Evolutionary conservation across 2,113 vertebrate species (phyloP).

Genomic region (Menidia beryllina): DNA sequence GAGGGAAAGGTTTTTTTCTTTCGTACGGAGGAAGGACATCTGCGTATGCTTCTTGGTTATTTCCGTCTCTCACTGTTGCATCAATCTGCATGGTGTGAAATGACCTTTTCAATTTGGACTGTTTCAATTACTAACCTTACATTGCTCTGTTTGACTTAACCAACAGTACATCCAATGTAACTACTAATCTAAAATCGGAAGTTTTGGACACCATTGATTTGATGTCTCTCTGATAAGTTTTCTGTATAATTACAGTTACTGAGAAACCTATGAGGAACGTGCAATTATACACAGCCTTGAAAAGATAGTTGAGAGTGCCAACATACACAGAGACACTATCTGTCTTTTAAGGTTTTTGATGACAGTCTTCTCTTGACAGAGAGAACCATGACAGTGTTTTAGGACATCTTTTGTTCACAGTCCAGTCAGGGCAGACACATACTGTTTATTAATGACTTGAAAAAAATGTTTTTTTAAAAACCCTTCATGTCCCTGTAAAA

Average conservation of each 20-base stretch:
- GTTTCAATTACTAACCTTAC: not conserved
- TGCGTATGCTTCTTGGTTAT: not conserved
- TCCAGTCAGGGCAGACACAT: not conserved
- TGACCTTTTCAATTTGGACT: no score
- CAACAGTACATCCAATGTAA: conserved; percentile 9
- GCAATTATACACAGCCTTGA: conserved; percentile 42
- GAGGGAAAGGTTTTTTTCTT: conserved; percentile 2
- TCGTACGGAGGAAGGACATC: conserved; percentile 2
- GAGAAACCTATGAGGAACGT: conserved; percentile 18
- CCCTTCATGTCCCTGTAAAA: no score
- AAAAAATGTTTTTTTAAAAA: no score
- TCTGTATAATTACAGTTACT: conserved; percentile 48
- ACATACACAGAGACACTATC: conserved; percentile 5
- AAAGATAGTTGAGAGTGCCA: conserved; percentile 10
- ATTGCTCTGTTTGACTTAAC: not conserved
- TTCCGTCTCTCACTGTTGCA: not conserved
- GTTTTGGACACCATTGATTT: conserved; percentile 13
- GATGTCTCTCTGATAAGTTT: conserved; percentile 34
- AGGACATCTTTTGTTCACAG: not conserved
- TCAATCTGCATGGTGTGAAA: not conserved
- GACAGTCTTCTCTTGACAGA: no score
- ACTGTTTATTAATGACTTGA: not conserved
- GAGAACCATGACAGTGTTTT: not conserved
- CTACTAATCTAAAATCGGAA: conserved; percentile 25
- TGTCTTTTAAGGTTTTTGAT: no score